Base-by-base conservation (phyloP, 2,113 vertebrate genomes). In the Datnioides undecimradiatus region DNA sequence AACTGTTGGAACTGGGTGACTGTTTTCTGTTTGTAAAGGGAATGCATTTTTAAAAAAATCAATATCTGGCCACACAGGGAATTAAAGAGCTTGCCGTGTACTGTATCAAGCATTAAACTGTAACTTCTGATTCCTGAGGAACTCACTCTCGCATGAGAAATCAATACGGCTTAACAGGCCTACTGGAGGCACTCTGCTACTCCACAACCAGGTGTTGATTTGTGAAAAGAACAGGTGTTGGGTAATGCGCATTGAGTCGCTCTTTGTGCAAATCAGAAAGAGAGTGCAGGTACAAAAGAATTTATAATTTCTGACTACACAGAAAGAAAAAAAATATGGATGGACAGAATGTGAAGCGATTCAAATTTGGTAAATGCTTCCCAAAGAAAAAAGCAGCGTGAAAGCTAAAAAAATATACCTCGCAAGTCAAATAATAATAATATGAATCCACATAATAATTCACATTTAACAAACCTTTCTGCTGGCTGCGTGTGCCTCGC, bases 91-190 rank as follows among this genome's bases (percentile, higher is more conserved):
- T 27, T 63, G 25, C 27, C 6, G 19, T 65, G 27, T 5, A 41
- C 43, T 36, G 51, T 51, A 25, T 27, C 1, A 0, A 31, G 25
- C 25, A 49, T 40, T 38, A 38, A 75, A 40, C 21, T 45, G 14
- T 38, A 43, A 43, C 25, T n/a, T 58, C 14, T 67, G 16, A 59
- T 67, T 73, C 43, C n/a, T 23, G 29, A 29, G 46, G 23, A 54
- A 51, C 45, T 46, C 29, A 23, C 38, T 52, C 23, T 7, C 34
- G 58, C 46, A 68, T 54, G 27, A 74, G 62, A 54, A 62, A 54
- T 81, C 64, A 75, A 69, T 75, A 29, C 40, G 63, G 40, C 64
- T 73, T n/a, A 60, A 52, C 43, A 27, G 45, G 38, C 36, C 23
- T 49, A 17, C 17, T 33, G 23, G 38, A 60, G 41, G 31, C 14